A percentile compares a stretch with the other conserved stretches of the same genome.
Evolutionary conservation across 2,113 vertebrate genomes (phyloP).

Genomic region (Zonotrichia leucophrys): DNA sequence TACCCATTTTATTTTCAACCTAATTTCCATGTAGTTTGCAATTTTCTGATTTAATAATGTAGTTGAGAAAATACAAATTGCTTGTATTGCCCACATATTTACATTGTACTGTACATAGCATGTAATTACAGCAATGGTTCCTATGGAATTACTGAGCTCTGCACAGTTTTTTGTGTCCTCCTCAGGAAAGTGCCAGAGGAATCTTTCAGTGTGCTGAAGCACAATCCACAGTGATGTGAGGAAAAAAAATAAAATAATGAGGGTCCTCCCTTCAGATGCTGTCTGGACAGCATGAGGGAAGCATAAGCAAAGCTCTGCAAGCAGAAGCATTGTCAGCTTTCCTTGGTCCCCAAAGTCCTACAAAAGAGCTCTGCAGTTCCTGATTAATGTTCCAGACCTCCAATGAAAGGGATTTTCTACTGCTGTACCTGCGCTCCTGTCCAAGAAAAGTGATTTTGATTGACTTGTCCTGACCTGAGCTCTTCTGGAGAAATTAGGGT

Average conservation of each 20-base stretch:
- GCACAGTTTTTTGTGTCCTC: not conserved
- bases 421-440: not conserved
- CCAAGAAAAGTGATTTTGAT: slow-evolving; percentile 33
- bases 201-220: not conserved
- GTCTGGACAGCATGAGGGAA: not conserved
- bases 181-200: not conserved
- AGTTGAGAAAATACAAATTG: slow-evolving; percentile 47
- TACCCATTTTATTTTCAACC: slow-evolving; percentile 58
- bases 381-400: not conserved
- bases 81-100: slow-evolving; percentile 49
- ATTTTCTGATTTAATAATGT: slow-evolving; percentile 57
- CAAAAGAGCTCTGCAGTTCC: not conserved
- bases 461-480: slow-evolving; percentile 13
- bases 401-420: not conserved
- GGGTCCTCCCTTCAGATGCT: not conserved
- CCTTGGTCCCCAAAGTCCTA: not conserved
- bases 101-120: slow-evolving; percentile 1
- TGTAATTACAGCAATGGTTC: slow-evolving; percentile 54
- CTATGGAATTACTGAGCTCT: slow-evolving; percentile 27
- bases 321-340: not conserved
- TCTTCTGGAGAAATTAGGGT: not conserved
- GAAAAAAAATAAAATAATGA: not conserved
- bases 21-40: slow-evolving; percentile 59
- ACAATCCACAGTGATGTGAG: not conserved
- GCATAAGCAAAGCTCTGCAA: not conserved